These are phyloP conservation scores for Bos indicus DNA, from an alignment of 2,113 vertebrate species.

Conservation along the genomic window DNA sequence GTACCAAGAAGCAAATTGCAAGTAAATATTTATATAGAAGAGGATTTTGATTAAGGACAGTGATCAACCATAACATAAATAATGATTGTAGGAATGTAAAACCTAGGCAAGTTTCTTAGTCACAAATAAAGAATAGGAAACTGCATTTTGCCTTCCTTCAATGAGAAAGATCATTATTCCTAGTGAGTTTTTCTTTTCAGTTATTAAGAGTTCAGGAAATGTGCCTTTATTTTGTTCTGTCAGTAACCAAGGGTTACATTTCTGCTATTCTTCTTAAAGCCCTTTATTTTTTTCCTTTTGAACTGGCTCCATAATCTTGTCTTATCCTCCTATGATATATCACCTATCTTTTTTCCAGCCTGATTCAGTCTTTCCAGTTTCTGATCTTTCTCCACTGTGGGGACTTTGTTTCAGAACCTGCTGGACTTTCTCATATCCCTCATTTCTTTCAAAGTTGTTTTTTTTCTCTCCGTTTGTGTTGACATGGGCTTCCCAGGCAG, in stretches of 20 bases:
- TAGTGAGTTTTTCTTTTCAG: background rate
- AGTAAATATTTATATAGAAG: background rate
- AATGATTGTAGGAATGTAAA: background rate
- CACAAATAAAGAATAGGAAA: background rate
- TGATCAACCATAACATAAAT: background rate
- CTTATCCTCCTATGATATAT: background rate
- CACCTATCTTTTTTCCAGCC: background rate
- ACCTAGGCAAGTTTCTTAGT: background rate
- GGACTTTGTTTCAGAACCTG: background rate
- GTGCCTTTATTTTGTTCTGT: background rate
- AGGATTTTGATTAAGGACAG: background rate
- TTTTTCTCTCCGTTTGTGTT: background rate
- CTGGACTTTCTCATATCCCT: background rate
- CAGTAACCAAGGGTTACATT: background rate
- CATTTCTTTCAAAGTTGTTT: background rate
- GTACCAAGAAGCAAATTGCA: background rate
- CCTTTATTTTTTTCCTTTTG: background rate
- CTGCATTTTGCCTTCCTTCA: slow-evolving; percentile 1
- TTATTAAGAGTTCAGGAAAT: background rate
- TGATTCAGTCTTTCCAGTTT: background rate
- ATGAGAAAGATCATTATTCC: background rate
- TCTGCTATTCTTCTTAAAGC: background rate
- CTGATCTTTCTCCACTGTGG: background rate
- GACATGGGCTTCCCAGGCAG: background rate
- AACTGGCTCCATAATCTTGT: background rate